phyloP scores from a whole-genome alignment of 2,797 vertebrate genomes.

The Melanotaenia maccullochi region DNA sequence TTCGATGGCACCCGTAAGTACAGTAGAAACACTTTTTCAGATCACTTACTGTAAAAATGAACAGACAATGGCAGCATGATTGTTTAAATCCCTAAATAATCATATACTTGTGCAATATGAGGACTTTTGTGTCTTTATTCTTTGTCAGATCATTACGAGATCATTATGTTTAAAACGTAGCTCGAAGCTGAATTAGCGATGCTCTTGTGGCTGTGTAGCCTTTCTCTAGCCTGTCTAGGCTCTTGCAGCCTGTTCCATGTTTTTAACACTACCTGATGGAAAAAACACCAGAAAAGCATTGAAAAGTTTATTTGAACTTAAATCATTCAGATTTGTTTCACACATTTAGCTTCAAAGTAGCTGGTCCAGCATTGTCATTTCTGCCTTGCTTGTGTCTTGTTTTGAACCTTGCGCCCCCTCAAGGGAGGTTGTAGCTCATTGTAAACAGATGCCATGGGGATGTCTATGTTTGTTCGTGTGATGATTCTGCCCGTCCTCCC shows the following conservation, averaged over 20 bases:
- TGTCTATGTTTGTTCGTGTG: slow-evolving; percentile 64
- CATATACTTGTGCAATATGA: neutral
- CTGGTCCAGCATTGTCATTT: slow-evolving; percentile 21
- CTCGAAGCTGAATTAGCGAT: slow-evolving; percentile 2
- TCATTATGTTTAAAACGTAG: neutral
- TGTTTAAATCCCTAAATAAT: slow-evolving; percentile 4
- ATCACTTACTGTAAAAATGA: neutral
- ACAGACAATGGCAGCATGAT: neutral
- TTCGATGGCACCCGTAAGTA: slow-evolving; percentile 87
- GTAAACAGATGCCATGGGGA: slow-evolving; percentile 71
- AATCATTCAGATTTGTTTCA: slow-evolving; percentile 41
- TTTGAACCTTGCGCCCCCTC: slow-evolving; percentile 73
- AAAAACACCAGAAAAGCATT: neutral
- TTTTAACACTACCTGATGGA: neutral
- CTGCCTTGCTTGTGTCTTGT: slow-evolving; percentile 66
- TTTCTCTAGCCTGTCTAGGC: neutral
- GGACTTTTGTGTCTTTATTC: neutral
- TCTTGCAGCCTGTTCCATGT: neutral
- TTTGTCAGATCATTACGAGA: neutral
- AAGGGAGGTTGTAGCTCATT: slow-evolving; percentile 66
- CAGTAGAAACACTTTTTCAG: neutral
- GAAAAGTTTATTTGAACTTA: slow-evolving; percentile 39
- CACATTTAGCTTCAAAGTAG: slow-evolving; percentile 27
- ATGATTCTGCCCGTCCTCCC: slow-evolving; percentile 38
- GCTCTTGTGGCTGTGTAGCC: neutral